phyloP scores from a whole-genome alignment of 2,113 vertebrate species.

The Chrysochloris asiatica region DNA sequence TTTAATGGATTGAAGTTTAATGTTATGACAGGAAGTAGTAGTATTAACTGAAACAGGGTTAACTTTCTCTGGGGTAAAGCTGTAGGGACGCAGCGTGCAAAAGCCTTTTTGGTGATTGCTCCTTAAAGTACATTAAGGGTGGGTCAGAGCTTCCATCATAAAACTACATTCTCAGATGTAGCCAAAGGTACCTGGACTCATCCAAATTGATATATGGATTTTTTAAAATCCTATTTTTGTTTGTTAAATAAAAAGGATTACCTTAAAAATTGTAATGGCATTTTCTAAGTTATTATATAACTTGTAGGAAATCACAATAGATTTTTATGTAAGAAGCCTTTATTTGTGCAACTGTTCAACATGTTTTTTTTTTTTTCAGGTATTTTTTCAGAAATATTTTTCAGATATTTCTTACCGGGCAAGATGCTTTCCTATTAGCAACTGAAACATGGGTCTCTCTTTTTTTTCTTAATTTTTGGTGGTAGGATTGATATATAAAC shows the following conservation, averaged over 20 bases:
- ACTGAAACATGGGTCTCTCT: neutral
- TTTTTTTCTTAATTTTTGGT: neutral
- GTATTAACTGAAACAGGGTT: neutral
- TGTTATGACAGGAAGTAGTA: neutral
- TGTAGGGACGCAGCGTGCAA: neutral
- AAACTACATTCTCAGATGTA: neutral
- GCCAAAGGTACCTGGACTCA: neutral
- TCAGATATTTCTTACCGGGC: neutral
- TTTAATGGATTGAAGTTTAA: neutral
- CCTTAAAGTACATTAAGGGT: neutral
- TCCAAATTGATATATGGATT: neutral
- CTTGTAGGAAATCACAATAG: neutral
- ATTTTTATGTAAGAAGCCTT: neutral
- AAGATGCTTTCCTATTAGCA: neutral
- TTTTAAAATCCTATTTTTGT: neutral
- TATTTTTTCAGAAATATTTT: too few relatives aligned
- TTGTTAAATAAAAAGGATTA: neutral
- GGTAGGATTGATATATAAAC: neutral
- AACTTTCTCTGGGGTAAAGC: neutral
- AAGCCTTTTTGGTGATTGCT: neutral
- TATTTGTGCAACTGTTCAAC: neutral
- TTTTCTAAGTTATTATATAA: slow-evolving; percentile 11
- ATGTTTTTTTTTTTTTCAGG: neutral
- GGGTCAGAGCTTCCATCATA: neutral
- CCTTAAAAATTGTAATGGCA: neutral